Base-by-base conservation (phyloP, 2,113 vertebrate genomes). In the Rhea pennata region DNA sequence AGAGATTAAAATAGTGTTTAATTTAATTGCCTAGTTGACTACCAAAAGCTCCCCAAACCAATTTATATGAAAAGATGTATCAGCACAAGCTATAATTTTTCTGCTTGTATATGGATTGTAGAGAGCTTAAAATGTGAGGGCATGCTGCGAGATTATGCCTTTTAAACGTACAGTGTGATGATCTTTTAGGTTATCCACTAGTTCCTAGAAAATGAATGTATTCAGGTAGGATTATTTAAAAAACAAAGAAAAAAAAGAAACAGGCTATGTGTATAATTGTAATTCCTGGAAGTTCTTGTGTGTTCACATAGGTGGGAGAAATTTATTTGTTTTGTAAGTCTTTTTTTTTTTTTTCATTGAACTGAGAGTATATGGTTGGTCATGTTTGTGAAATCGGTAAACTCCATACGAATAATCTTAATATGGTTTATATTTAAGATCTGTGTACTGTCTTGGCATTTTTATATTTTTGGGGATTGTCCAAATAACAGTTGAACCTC, bases 1-100 rank as follows among this genome's bases (percentile, higher is more conserved):
- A 42, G 48, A 87, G 59, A 53, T 64, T 54, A 87, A 91, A 92
- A 72, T 62, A 64, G 33, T 39, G 31, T 91, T 86, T 89, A 64
- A 80, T 74, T 67, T 1, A 1, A 53, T 73, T 89, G 77, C 71
- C 90, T 51, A 77, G 40, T 87, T 87, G 70, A 40, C 73, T 84
- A 69, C 70, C 23, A 31, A 29, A 93, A 82, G 33, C 6, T 4
- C 33, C 88, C 44, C 46, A 40, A 58, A 81, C 44, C 48, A 78
- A 9, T 69, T 88, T 53, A 31, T 2, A 2, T 82, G 76, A 74
- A 77, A 93, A 84, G 80, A 42, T 33, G 26, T 72, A 62, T 87
- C 70, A 75, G 20, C 66, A 50, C 36, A 31, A 78, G 33, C 53
- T 84, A 36, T 70, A 20, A 20, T 84, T 81, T 92, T 94, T 58